These are phyloP conservation scores for Lithophane socia DNA, from an alignment of 2,888 invertebrate genomes.

Conservation along the genomic window DNA sequence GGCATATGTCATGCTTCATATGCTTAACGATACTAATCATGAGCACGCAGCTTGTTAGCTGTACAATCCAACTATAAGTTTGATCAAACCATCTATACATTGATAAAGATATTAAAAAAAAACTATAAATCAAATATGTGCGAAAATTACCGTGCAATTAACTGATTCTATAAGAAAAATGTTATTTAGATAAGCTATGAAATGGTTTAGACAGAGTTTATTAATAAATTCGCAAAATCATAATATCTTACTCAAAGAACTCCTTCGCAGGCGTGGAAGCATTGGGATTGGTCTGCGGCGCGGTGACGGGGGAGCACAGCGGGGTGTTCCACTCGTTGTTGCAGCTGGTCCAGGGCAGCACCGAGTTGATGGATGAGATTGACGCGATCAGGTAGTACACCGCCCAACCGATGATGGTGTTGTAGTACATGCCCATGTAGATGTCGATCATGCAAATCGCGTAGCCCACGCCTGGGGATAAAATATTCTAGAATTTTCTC, in stretches of 20 bases:
- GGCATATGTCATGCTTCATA: neutral
- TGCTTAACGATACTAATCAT: neutral
- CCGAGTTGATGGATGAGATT: constrained; percentile 94
- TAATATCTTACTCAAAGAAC: constrained; percentile 94
- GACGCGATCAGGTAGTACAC: constrained; percentile 97
- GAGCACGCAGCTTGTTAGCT: neutral
- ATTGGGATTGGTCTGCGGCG: constrained; percentile 87
- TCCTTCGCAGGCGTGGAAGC: constrained; percentile 95
- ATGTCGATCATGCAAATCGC: constrained; percentile 98
- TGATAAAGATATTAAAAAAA: too few species aligned
- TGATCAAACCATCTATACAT: too few species aligned
- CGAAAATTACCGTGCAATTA: neutral
- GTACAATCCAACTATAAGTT: too few species aligned
- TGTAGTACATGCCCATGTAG: constrained; percentile 99
- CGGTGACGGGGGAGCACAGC: constrained; percentile 93
- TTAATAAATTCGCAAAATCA: neutral
- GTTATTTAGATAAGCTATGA: neutral
- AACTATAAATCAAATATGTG: neutral
- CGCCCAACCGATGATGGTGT: constrained; percentile 99
- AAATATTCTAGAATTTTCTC: neutral
- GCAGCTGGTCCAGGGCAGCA: constrained; percentile 97
- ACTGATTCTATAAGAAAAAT: neutral
- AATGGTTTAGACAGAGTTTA: neutral
- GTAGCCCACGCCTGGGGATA: constrained; percentile 95
- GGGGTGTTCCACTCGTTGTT: constrained; percentile 96